Evolutionary conservation across 30 jellyfish, hydroid and myxozoan species (phyloP), one percentile per base, ranked within the genome.

Genomic region (Hydractinia echinata): DNA sequence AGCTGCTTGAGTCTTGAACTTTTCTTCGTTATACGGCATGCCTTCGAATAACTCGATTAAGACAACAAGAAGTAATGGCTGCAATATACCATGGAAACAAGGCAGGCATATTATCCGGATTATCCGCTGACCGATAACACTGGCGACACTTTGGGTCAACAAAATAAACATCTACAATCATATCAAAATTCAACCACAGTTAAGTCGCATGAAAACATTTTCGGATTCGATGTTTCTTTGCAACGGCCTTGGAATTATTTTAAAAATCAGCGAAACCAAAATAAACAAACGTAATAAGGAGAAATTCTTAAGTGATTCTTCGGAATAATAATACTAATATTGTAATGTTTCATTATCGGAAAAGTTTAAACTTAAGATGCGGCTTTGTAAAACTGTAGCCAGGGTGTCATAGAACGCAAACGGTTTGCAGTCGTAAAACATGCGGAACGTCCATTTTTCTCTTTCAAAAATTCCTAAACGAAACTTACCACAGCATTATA

Each of bases 71-170:
- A 51, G 4, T 13, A 64, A 64, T 64, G 39, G 74, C 74, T 6
- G 16, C 39, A n/a, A 64, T 64, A 64, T 64, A 64, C 74, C 74
- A 64, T 44, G 74, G 74, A 64, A 64, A 64, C 6, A 64, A 13
- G 9, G 51, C 8, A 0, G 4, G 10, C 1, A 64, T 7, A 64
- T 4, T 51, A 64, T 64, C 16, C 10, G 74, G 8, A 6, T 44
- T 64, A n/a, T 44, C 2, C 39, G 19, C 74, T 51, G 39, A 13
- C 7, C 19, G 16, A 64, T 7, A 64, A 64, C 19, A n/a, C 16
- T 64, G 19, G 2, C 9, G 7, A 64, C 74, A 6, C 51, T 64
- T 64, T 64, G 74, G 39, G 18, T 64, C 74, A 64, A 51, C 39
- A 64, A 51, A 64, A 64, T 6, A 64, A 6, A 64, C 74, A 64